Evolutionary conservation across 2,888 invertebrate genomes (phyloP).

Genomic region (Cosmia pyralina): DNA sequence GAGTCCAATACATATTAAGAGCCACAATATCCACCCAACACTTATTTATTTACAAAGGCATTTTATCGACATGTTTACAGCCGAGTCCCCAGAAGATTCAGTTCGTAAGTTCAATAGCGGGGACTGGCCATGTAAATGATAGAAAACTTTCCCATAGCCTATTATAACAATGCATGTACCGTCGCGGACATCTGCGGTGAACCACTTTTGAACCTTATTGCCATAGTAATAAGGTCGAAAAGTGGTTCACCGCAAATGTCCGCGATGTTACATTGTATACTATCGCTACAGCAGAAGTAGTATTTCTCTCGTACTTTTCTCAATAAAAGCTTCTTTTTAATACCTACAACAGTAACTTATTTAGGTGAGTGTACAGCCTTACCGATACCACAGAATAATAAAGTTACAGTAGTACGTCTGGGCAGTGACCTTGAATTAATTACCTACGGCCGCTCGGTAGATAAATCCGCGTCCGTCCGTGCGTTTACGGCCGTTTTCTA

Average conservation of each 20-base stretch:
- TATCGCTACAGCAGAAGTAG: conserved; percentile 24
- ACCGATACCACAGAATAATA: conserved; percentile 1
- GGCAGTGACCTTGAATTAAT: too few relatives aligned
- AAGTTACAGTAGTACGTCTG: too few relatives aligned
- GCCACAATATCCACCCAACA: conserved; percentile 49
- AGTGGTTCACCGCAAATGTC: too few relatives aligned
- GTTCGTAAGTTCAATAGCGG: conserved; percentile 9
- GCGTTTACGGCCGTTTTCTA: too few relatives aligned
- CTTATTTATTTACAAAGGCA: conserved; percentile 63
- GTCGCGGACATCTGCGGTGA: too few relatives aligned
- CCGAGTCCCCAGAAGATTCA: conserved; percentile 24
- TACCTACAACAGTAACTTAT: conserved; percentile 26
- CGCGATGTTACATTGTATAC: conserved; percentile 1
- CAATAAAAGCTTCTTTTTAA: conserved; percentile 34
- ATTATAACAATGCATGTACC: conserved; percentile 37
- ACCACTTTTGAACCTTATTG: too few relatives aligned
- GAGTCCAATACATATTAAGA: conserved; percentile 48
- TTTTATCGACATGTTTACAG: conserved; percentile 37
- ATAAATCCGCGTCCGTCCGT: too few relatives aligned
- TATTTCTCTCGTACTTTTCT: conserved; percentile 32
- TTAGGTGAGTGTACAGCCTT: conserved; percentile 34
- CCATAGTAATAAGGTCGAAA: too few relatives aligned
- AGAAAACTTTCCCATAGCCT: conserved; percentile 7
- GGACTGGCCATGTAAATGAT: conserved; percentile 18
- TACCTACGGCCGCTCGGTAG: too few relatives aligned